Conservation (phyloP, 2,113 vertebrate species). For the Ceratotherium simum region DNA sequence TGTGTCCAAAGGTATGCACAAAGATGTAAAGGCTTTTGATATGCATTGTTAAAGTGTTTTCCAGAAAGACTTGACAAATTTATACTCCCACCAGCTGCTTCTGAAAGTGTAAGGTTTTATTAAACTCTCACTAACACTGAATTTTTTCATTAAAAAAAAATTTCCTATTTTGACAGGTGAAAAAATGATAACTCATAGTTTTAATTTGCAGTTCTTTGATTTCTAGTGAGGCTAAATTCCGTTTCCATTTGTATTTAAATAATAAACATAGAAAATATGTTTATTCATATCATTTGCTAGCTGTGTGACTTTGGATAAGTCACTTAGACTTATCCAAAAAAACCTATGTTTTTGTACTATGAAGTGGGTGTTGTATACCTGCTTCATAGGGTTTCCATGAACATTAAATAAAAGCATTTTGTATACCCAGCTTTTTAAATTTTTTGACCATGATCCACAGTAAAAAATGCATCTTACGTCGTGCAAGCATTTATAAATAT, state of each 20-base stretch:
- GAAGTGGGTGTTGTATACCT: neutral
- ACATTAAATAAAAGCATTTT: constrained; percentile 30
- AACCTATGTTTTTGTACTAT: neutral
- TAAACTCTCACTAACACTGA: neutral
- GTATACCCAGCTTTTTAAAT: neutral
- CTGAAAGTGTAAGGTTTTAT: constrained; percentile 8
- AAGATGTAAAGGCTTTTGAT: constrained; percentile 51
- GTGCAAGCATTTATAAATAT: neutral
- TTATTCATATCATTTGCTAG: neutral
- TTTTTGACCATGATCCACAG: neutral
- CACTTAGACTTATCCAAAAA: neutral
- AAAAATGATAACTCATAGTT: constrained; percentile 25
- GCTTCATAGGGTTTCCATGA: neutral
- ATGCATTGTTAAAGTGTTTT: constrained; percentile 4
- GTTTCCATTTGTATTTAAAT: neutral
- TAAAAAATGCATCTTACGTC: neutral
- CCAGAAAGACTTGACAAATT: constrained; percentile 39
- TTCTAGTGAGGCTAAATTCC: constrained; percentile 50
- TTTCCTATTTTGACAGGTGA: constrained; percentile 25
- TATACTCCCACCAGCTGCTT: constrained; percentile 11
- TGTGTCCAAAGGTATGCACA: neutral
- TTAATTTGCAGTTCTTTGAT: constrained; percentile 45
- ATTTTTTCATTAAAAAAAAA: neutral
- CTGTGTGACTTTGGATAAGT: constrained; percentile 34
- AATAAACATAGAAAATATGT: neutral